A percentile compares a stretch with the other conserved stretches of the same genome.
These are phyloP conservation scores for Camponotus vicinus DNA, from an alignment of 1,140 invertebrate species.

Conservation along the genomic window DNA sequence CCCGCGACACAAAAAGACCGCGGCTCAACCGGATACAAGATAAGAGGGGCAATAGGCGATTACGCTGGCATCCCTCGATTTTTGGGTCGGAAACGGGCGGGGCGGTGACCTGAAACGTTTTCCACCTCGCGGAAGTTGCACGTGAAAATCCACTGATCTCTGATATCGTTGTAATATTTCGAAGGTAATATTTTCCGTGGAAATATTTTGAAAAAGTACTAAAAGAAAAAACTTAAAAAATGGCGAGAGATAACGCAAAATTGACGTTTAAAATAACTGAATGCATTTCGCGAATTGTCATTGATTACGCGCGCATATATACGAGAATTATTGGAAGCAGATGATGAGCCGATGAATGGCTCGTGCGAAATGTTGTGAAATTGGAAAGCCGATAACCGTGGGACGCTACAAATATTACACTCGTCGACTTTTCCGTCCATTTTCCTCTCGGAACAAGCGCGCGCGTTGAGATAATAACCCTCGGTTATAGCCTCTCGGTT, in stretches of 20 bases:
- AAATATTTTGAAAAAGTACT: neutral
- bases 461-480: slow-evolving; percentile 38
- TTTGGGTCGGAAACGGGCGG: neutral
- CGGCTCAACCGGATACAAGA: slow-evolving; percentile 15
- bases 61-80: slow-evolving; percentile 11
- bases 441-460: slow-evolving; percentile 42
- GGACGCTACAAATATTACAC: slow-evolving; percentile 33
- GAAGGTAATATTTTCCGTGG: neutral
- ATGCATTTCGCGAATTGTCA: neutral
- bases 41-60: slow-evolving; percentile 31
- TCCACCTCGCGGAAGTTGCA: too few species aligned
- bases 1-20: slow-evolving; percentile 37
- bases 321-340: neutral
- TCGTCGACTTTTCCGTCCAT: slow-evolving; percentile 2
- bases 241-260: too few species aligned
- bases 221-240: too few species aligned
- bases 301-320: neutral
- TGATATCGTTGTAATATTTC: neutral
- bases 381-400: slow-evolving; percentile 37
- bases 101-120: neutral
- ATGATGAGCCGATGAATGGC: neutral
- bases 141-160: too few species aligned
- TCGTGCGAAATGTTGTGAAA: slow-evolving; percentile 3
- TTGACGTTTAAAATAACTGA: neutral
- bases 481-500: neutral